phyloP scores from a whole-genome alignment of 2,888 invertebrate genomes.

The Orchestes rusci region DNA sequence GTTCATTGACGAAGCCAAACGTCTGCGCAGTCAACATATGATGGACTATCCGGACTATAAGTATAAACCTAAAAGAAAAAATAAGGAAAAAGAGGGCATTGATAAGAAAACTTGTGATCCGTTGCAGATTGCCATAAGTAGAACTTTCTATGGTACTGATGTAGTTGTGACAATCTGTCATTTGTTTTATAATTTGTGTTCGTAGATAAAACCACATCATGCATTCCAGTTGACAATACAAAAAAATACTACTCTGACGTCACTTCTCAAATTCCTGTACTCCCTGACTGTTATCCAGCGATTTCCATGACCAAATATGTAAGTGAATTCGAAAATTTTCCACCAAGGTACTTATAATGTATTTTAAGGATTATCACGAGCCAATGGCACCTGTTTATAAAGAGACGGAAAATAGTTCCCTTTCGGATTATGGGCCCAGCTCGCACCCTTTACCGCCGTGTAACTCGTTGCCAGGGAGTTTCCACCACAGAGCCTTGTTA shows the following conservation, averaged over 20 bases:
- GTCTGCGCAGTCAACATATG: constrained; percentile 42
- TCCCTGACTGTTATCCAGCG: too few species aligned
- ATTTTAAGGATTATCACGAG: constrained; percentile 1
- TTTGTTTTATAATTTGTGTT: too few species aligned
- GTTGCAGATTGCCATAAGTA: constrained; percentile 24
- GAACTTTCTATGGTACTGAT: constrained; percentile 26
- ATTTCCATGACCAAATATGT: too few species aligned
- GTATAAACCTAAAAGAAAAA: constrained; percentile 41
- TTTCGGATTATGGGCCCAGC: constrained; percentile 21
- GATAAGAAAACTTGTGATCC: constrained; percentile 17
- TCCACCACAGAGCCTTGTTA: constrained; percentile 37
- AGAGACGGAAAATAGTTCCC: constrained; percentile 20
- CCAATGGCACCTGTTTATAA: too few species aligned
- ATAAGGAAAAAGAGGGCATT: constrained; percentile 28
- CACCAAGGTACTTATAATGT: too few species aligned
- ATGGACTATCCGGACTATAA: constrained; percentile 44
- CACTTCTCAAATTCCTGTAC: too few species aligned
- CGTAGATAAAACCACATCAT: too few species aligned
- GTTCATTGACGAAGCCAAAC: constrained; percentile 83
- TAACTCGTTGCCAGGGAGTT: constrained; percentile 34
- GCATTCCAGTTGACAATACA: too few species aligned
- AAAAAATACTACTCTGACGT: too few species aligned
- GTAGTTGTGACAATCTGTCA: too few species aligned
- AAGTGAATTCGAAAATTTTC: too few species aligned
- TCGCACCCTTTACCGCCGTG: constrained; percentile 36